These are phyloP conservation scores for Melinopterus prodromus DNA, from an alignment of 2,888 invertebrate species.

Conservation along the genomic window DNA sequence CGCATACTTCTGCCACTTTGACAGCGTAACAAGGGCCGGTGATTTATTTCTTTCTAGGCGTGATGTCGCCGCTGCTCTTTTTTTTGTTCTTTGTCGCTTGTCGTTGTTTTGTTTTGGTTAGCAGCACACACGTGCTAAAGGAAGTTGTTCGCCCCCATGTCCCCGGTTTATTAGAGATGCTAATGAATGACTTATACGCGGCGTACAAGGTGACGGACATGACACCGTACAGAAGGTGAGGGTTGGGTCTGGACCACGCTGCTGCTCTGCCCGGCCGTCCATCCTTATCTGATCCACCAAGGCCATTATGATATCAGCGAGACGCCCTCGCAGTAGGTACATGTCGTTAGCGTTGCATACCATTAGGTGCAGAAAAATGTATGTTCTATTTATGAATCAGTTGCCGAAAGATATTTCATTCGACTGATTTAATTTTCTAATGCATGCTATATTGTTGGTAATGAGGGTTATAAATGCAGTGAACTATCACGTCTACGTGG, in stretches of 20 bases:
- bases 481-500: too few relatives aligned
- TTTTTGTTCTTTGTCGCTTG: conserved; percentile 6
- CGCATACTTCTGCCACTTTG: conserved; percentile 14
- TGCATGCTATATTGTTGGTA: too few relatives aligned
- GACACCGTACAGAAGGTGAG: conserved; percentile 27
- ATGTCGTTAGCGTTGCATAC: background rate
- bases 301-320: background rate
- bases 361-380: background rate
- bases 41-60: conserved; percentile 30
- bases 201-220: conserved; percentile 20
- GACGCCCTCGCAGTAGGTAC: background rate
- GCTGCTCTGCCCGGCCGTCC: background rate
- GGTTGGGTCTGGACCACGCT: conserved; percentile 8
- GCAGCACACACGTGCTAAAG: conserved; percentile 25
- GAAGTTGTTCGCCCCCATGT: conserved; percentile 35
- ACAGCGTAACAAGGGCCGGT: conserved; percentile 21
- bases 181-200: conserved; percentile 40
- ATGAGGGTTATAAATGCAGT: too few relatives aligned
- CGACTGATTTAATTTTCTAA: too few relatives aligned
- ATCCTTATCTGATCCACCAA: background rate
- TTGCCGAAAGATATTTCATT: too few relatives aligned
- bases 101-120: background rate
- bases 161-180: conserved; percentile 40
- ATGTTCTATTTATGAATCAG: too few relatives aligned
- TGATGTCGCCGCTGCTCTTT: conserved; percentile 14